Percentiles rank a stretch among this genome's conserved stretches.
Conservation (phyloP, 2,113 vertebrate species). For the human (Homo sapiens) region GRCh38 chr18:49565001-49565500, state of each 20-base stretch:
- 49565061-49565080: background rate
- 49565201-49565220: background rate
- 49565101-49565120: background rate
- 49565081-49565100: background rate
- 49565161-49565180: background rate
- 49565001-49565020: background rate
- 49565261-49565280: background rate
- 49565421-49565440: constrained; percentile 79
- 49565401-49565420: constrained; percentile 88
- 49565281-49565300: background rate
- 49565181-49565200: background rate
- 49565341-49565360: background rate
- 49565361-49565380: constrained; percentile 88
- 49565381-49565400: constrained; percentile 82
- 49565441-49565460: constrained; percentile 91
- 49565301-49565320: constrained; percentile 67
- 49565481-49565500: constrained; percentile 98
- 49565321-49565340: constrained; percentile 8
- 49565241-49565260: background rate
- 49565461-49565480: constrained; percentile 92
- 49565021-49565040: background rate
- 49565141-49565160: background rate
- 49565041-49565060: background rate
- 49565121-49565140: background rate
- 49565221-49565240: background rate